Evolutionary conservation across 2,888 invertebrate species (phyloP).

Genomic region (Drosophila percnosoma): DNA sequence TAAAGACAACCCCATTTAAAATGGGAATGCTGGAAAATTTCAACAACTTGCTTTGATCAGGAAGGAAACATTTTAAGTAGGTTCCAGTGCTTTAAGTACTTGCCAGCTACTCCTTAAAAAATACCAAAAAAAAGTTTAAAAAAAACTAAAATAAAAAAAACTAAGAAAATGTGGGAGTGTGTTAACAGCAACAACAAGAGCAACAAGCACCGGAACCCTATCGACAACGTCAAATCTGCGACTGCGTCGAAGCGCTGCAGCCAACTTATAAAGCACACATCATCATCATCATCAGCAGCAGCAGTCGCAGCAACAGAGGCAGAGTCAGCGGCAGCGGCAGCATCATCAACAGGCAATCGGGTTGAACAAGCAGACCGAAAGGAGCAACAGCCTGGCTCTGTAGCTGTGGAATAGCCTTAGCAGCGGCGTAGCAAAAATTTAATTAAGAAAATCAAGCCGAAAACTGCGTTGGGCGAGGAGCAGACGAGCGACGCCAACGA

Average conservation of each 20-base stretch:
- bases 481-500: conserved; percentile 62
- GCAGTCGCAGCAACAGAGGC: conserved; percentile 27
- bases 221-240: conserved; percentile 68
- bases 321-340: conserved; percentile 26
- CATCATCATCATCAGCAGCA: conserved; percentile 64
- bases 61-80: conserved; percentile 25
- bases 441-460: conserved; percentile 81
- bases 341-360: conserved; percentile 58
- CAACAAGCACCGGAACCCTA: conserved; percentile 61
- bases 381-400: conserved; percentile 38
- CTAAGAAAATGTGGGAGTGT: conserved; percentile 73
- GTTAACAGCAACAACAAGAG: conserved; percentile 75
- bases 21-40: background rate
- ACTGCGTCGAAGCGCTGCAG: conserved; percentile 66
- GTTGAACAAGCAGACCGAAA: conserved; percentile 49
- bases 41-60: background rate
- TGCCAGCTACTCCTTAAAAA: conserved; percentile 41
- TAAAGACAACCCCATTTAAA: background rate
- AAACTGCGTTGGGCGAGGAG: conserved; percentile 72
- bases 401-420: conserved; percentile 65
- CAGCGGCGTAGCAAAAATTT: conserved; percentile 79
- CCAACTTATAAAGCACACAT: conserved; percentile 77
- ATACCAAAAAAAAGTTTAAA: conserved; percentile 7
- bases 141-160: conserved; percentile 14
- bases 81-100: background rate